phyloP scores from a whole-genome alignment of 2,113 vertebrate species.

The Pygoscelis adeliae region DNA sequence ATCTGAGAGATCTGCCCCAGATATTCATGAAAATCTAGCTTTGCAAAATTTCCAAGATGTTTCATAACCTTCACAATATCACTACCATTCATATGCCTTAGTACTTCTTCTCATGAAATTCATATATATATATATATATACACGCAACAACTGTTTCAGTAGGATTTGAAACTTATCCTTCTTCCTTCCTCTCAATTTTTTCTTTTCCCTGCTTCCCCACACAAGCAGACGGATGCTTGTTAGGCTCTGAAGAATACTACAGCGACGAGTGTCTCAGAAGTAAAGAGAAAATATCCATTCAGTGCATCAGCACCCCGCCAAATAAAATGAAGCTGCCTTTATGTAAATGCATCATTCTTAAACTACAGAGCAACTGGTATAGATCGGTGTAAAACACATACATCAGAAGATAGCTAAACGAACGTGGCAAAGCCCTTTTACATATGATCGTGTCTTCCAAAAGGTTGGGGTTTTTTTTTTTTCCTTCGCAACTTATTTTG shows the following conservation, averaged over 20 bases:
- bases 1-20: not conserved
- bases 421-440: not conserved
- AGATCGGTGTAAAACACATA: not conserved
- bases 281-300: not conserved
- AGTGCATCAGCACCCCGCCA: not conserved
- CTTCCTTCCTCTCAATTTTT: not conserved
- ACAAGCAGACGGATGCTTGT: not conserved
- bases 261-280: not conserved
- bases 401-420: not conserved
- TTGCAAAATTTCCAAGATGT: not conserved
- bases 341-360: not conserved
- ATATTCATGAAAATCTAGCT: not conserved
- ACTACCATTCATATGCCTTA: not conserved
- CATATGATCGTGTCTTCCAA: not conserved
- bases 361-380: not conserved
- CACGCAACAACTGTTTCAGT: not conserved
- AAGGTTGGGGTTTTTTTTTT: not conserved
- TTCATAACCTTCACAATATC: not conserved
- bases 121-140: not conserved
- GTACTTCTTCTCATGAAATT: not conserved
- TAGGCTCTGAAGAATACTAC: not conserved
- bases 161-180: not conserved
- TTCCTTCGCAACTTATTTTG: not conserved
- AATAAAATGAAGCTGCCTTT: not conserved
- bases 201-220: not conserved